Base-by-base conservation (phyloP, 2,888 invertebrate genomes). In the Torymus tubicola region DNA sequence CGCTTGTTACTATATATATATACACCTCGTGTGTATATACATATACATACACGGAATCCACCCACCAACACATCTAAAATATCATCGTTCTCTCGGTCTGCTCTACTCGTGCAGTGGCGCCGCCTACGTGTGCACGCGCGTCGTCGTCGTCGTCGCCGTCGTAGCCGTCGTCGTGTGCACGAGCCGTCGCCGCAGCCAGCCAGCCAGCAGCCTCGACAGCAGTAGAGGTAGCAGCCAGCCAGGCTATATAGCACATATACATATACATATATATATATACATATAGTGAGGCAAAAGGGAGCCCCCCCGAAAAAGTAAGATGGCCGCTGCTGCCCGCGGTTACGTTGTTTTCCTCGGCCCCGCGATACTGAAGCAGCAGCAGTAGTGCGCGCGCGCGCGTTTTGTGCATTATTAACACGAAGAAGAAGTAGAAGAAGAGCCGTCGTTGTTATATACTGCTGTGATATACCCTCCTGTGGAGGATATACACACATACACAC, bases 271-370 rank as follows among this genome's bases (percentile, higher is more conserved):
- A 21, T 21, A 21, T 21, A 21, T 21, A 21, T 21, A 21, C 2
- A 21, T 2, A 16, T 16, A 57, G 57, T 14, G 12, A 57, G 57
- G n/a, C n/a, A n/a, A 16, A 14, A 57, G 16, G 57, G 42, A 42
- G 78, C 81, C 73, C 81, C 61, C 73, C 78, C 82, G 84, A 86
- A 86, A 89, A 90, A 82, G 77, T 72, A 80, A 90, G 88, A 90
- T 90, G 90, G 90, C 90, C 88, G 90, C 89, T 88, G 86, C 87
- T 42, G 42, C 42, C 42, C 42, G 42, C 42, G 42, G 42, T 13
- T 55, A 55, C 55, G 55, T n/a, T 55, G 16, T 81, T 72, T 70
- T 82, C 84, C 85, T 84, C 84, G 84, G 85, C 83, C 84, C 84
- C 83, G 72, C 78, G 78, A 18, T 24, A 21, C 67, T 52, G 82